Evolutionary conservation across 1,140 invertebrate genomes (phyloP).

Genomic region (Zaprionus capensis): DNA sequence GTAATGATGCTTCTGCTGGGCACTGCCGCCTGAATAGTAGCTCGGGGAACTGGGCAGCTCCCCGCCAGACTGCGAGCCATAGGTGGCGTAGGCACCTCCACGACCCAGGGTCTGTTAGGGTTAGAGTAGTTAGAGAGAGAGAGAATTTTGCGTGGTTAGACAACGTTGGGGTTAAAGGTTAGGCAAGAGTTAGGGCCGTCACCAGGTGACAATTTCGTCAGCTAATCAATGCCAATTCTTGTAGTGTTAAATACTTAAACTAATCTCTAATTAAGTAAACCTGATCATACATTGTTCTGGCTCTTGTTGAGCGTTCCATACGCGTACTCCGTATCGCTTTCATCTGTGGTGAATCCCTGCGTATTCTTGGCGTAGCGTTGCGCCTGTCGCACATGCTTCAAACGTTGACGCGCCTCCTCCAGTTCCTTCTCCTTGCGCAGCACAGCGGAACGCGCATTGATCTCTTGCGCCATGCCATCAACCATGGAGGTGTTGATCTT

Average conservation of each 20-base stretch:
- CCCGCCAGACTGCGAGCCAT: constrained; percentile 62
- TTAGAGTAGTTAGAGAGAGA: constrained; percentile 61
- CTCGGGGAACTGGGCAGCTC: constrained; percentile 76
- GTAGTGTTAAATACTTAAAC: not conserved
- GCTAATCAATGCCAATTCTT: constrained; percentile 58
- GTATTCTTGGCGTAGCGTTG: constrained; percentile 90
- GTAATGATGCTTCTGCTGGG: constrained; percentile 75
- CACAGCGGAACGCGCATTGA: constrained; percentile 94
- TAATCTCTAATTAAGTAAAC: constrained; percentile 5
- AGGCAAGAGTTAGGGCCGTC: constrained; percentile 35
- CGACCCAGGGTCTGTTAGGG: constrained; percentile 79
- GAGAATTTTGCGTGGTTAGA: constrained; percentile 63
- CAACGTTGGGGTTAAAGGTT: constrained; percentile 54
- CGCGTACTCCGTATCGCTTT: constrained; percentile 85
- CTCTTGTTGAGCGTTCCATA: constrained; percentile 73
- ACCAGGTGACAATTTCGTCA: constrained; percentile 51
- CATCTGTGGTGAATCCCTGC: constrained; percentile 86
- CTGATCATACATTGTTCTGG: constrained; percentile 82
- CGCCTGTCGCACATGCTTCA: constrained; percentile 93
- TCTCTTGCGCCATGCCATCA: constrained; percentile 96
- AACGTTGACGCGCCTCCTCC: constrained; percentile 94
- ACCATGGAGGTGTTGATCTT: constrained; percentile 96
- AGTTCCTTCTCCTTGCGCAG: constrained; percentile 96
- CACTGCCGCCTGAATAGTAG: constrained; percentile 59
- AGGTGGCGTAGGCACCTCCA: constrained; percentile 54